Base-by-base conservation (phyloP, 2,888 invertebrate genomes). In the Caenorhabditis virilis region DNA sequence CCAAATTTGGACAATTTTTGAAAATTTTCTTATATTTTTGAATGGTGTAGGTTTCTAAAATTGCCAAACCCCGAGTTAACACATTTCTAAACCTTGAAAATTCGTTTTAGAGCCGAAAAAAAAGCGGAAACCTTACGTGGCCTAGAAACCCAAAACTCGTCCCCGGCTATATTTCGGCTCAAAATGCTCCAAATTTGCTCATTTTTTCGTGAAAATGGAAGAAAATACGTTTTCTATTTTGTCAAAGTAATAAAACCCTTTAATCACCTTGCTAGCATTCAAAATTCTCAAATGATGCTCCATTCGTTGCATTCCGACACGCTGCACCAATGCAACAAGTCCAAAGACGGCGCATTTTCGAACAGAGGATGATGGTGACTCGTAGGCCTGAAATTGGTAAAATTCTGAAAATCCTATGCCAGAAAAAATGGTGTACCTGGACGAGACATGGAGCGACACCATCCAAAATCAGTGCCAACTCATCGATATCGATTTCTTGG, bases 291-390 rank as follows among this genome's bases (percentile, higher is more conserved):
- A 43, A 52, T 59, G 59, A n/a, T 27, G 35, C 33, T 60, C 46
- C 60, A 65, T 56, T 39, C 53, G 38, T 9, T 15, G 43, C 41
- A 38, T 43, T 46, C 65, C 65, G 20, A 65, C 16, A 1, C 56
- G 35, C 20, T 56, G 49, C 2, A 56, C 60, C 33, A 65, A 20
- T 2, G 59, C 56, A 2, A 60, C 65, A 1, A 65, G n/a, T 4
- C 60, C 57, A 25, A 60, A 60, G 18, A 65, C 65, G 1, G 60
- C 59, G n/a, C 60, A 65, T 23, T 65, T 65, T 18, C 65, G 16
- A 0, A 65, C 65, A 1, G 52, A 33, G 35, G 55, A 51, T 1
- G 52, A 53, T 35, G 20, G 27, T 2, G 60, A 52, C 15, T 60
- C 59, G 39, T 65, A 65, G 16, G 59, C 55, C 18, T 45, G 30